Conservation (phyloP, 2,113 vertebrate species). For the Pteropus alecto region DNA sequence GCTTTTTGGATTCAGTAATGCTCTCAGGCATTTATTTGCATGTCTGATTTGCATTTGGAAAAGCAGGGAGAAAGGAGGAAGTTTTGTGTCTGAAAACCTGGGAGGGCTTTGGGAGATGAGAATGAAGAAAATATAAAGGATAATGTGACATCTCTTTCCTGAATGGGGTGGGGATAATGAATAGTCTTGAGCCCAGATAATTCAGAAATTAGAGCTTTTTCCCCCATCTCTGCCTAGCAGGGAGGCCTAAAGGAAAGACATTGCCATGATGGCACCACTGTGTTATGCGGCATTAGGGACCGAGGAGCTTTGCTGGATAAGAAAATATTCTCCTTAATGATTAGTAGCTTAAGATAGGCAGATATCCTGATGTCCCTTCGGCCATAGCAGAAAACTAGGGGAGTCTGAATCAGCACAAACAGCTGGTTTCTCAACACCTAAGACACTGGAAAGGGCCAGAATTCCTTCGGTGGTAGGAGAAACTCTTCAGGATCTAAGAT, state of each 20-base stretch:
- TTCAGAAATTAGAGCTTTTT: neutral
- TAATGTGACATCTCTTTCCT: neutral
- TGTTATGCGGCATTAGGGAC: too few relatives aligned
- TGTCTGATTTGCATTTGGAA: constrained; percentile 38
- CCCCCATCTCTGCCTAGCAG: neutral
- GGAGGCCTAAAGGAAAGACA: neutral
- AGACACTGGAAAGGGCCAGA: neutral
- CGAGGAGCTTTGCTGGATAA: neutral
- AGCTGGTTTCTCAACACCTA: neutral
- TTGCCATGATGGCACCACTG: neutral
- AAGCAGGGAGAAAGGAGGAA: neutral
- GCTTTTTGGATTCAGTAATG: neutral
- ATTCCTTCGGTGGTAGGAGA: neutral
- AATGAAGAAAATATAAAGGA: neutral
- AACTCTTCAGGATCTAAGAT: neutral
- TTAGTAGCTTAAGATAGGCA: neutral
- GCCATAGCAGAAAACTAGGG: neutral
- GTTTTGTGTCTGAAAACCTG: neutral
- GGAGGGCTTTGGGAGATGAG: neutral
- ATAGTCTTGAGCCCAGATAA: neutral
- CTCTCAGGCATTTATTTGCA: neutral
- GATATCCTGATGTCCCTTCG: neutral
- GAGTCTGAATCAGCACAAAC: neutral
- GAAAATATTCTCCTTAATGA: neutral
- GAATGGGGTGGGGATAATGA: neutral